These are phyloP conservation scores for Aelia acuminata DNA, from an alignment of 2,888 invertebrate species.

Conservation along the genomic window DNA sequence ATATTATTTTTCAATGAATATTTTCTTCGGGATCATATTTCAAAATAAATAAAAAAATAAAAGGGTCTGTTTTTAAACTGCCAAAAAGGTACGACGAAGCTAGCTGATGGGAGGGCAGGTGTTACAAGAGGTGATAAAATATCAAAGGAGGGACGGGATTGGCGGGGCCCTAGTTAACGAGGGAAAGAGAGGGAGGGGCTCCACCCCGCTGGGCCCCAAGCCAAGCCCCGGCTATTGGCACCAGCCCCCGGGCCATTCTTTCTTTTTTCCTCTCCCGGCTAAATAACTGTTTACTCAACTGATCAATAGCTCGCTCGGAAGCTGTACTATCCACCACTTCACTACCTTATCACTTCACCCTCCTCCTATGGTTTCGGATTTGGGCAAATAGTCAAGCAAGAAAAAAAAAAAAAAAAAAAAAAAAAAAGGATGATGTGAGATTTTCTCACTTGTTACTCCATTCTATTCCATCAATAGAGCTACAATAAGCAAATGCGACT, in stretches of 20 bases:
- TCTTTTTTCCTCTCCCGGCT: constrained; percentile 19
- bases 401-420: neutral
- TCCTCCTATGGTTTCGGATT: neutral
- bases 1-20: too few relatives aligned
- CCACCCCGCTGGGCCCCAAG: constrained; percentile 13
- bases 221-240: constrained; percentile 31
- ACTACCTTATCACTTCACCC: neutral
- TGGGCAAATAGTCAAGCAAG: too few relatives aligned
- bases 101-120: neutral
- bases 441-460: too few relatives aligned
- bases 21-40: too few relatives aligned
- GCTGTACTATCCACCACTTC: constrained; percentile 26
- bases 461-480: too few relatives aligned
- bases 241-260: constrained; percentile 30
- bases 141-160: neutral
- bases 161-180: constrained; percentile 24
- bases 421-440: too few relatives aligned
- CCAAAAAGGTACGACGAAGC: neutral
- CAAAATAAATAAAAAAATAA: neutral
- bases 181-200: constrained; percentile 26
- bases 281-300: constrained; percentile 50
- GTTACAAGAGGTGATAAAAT: neutral
- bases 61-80: neutral
- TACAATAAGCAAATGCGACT: too few relatives aligned
- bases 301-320: constrained; percentile 27